Evolutionary conservation across 2,888 invertebrate species (phyloP), one percentile per base, ranked within the genome.

Genomic region (Apotomis turbidana): DNA sequence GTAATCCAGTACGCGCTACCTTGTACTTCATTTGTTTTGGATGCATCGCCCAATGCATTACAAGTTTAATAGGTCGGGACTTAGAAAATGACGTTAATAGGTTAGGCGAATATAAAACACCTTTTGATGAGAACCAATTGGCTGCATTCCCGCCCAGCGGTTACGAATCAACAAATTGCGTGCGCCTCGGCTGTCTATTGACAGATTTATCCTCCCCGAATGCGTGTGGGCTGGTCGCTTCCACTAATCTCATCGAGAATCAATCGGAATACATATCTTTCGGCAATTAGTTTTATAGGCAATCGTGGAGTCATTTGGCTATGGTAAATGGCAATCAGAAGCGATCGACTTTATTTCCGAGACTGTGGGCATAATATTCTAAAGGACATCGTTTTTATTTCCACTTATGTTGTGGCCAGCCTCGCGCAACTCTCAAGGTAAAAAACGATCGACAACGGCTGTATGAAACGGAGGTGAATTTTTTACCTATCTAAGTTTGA

Each of bases 51-150:
- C 74, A 78, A 76, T 75, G 74, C 75, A 76, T 78, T 76, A 75
- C 77, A 75, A 76, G 79, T 79, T 79, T 75, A 77, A 81, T 76
- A 74, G 74, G 73, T 74, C 63, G 72, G 70, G 73, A 76, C 77
- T 77, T 78, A 76, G 77, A 77, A 76, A 75, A 74, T 76, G 76
- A 79, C 75, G 75, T 64, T 79, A 76, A 78, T 80, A 78, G 80
- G 78, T 78, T 80, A 76, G 72, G 79, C 78, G 77, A 77, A 77
- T 81, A 79, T 81, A 81, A 81, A 80, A 81, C 78, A 80, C 78
- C 78, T 81, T 78, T 81, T 85, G 86, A 88, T 82, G 82, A 77
- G 77, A 85, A 87, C 83, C 87, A 86, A 86, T 87, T 84, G 87
- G 83, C 80, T 77, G 77, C 79, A 81, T 77, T 82, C 80, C 76